Base-by-base conservation (phyloP, 2,797 vertebrate species). In the Coendou prehensilis region DNA sequence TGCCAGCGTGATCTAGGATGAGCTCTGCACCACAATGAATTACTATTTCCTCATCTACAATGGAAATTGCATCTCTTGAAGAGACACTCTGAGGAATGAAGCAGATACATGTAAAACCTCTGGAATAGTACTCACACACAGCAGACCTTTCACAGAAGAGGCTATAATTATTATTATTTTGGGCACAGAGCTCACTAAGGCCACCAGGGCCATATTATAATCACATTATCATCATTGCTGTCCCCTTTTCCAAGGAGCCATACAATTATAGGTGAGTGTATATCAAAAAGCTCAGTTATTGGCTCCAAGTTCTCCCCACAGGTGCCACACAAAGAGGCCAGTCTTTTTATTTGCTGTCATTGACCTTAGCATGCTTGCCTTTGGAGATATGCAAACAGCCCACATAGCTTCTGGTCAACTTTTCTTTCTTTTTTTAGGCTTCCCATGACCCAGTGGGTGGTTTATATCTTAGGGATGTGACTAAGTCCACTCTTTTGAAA, bases 401-500 rank as follows among this genome's bases (percentile, higher is more conserved):
- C 75, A 76, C 41, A 91, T 54, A 11, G 45, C 30, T 26, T 54
- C 52, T 75, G 15, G 59, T 73, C 50, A 67, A 17, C 20, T 54
- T 37, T 54, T 89, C 78, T 37, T 64, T 90, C 78, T 20, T 57
- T 88, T 92, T 82, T 54, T 5, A 85, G 89, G 54, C 11, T 41
- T 50, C 67, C n/a, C 33, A 64, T 59, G 41, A 89, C 47, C 28
- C 20, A 87, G 75, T 14, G 30, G 37, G 52, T 85, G 37, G 47
- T 79, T 93, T 91, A 76, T n/a, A 37, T 84, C 64, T 81, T 69
- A 78, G 79, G 63, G 78, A 3, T 75, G 18, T 41, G 61, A 89
- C 23, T 95, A 80, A 56, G 92, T 45, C 9, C 5, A 41, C 28
- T 56, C 50, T 63, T 71, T 64, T 78, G 54, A 81, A 73, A 80